Evolutionary conservation across 2,113 vertebrate species (phyloP).

Genomic region (Canis aureus): DNA sequence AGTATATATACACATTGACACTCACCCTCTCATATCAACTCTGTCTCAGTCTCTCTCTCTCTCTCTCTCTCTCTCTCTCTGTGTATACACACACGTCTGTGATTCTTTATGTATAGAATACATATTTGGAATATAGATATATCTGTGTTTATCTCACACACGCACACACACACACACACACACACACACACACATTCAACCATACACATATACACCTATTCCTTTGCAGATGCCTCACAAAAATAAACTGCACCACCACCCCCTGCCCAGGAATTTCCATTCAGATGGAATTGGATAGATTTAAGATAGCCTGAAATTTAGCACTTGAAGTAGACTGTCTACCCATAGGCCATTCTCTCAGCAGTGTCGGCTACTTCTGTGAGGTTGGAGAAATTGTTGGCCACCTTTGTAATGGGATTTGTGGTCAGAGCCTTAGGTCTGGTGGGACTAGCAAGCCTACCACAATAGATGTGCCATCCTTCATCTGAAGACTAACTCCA

Average conservation of each 20-base stretch:
- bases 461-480: background rate
- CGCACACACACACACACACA: too few relatives aligned
- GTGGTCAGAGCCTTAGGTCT: background rate
- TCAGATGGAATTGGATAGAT: background rate
- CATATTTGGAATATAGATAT: background rate
- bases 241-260: background rate
- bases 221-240: background rate
- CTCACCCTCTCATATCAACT: background rate
- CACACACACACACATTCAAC: background rate
- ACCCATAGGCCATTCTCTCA: background rate
- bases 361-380: background rate
- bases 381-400: background rate
- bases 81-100: background rate
- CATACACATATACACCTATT: background rate
- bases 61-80: background rate
- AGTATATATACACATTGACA: background rate
- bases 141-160: background rate
- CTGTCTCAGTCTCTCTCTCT: background rate
- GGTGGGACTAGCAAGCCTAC: background rate
- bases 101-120: background rate
- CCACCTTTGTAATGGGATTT: background rate
- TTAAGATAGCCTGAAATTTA: background rate
- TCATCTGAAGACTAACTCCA: background rate
- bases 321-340: background rate
- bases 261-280: background rate